Evolutionary conservation across 2,113 vertebrate genomes (phyloP), one percentile per base, ranked within the genome.

Genomic region (Pygoscelis antarcticus): DNA sequence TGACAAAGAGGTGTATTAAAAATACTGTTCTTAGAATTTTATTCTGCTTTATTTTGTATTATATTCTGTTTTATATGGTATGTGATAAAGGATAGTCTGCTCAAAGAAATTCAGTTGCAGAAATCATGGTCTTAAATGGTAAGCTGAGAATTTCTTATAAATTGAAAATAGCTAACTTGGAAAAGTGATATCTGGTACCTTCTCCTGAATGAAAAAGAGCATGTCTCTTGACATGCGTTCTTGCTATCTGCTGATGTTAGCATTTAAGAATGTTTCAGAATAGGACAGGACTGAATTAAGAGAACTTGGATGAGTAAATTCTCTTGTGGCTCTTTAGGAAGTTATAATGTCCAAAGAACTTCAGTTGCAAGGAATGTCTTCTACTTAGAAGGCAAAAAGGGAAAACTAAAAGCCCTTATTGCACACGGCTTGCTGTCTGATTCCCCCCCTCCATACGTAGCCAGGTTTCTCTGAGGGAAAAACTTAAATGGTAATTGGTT

Each of bases 291-390:
- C 58, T 52, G 71, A 42, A 42, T 61, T 46, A 42, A 77, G 47
- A 68, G 68, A 83, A 82, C 61, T 95, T 91, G 90, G 91, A 94
- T 54, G 57, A 65, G 55, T 44, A 83, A 94, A 91, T 93, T 83
- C 89, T 93, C 96, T 64, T 49, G 51, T 77, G 84, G 40, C 66
- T 68, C 49, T 89, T 96, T 58, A 91, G 89, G 77, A 95, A 96
- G 77, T 85, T 69, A 65, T 76, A 87, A 88, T 42, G 54, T 83
- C 74, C 66, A 69, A 22, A 91, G 61, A 79, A 66, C 65, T 91
- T 91, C 30, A 61, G 29, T 52, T 86, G 51, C 54, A 62, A 93
- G 64, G 58, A 70, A 34, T 70, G 47, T 68, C 60, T 74, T 86
- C 60, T 82, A 51, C 19, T 61, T 70, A 49, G 49, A 87, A 92